phyloP scores from a whole-genome alignment of 2,888 invertebrate genomes.

The Drosophila neotestacea region DNA sequence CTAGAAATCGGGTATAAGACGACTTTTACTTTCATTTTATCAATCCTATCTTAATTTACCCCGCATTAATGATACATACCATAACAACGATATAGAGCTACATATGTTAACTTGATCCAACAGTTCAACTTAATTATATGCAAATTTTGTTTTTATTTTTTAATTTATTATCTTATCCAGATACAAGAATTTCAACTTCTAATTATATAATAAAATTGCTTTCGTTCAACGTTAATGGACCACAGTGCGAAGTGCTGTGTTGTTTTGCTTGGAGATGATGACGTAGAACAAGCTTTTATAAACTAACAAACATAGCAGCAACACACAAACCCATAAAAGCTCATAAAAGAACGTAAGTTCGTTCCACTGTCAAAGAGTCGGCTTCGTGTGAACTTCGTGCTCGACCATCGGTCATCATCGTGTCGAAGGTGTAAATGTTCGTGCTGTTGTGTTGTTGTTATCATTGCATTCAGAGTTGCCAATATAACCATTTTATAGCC shows the following conservation, averaged over 20 bases:
- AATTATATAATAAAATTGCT: not conserved
- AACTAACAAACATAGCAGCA: slow-evolving; percentile 36
- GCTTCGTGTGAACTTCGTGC: slow-evolving; percentile 39
- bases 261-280: slow-evolving; percentile 49
- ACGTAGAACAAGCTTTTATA: slow-evolving; percentile 45
- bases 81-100: not conserved
- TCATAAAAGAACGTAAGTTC: slow-evolving; percentile 36
- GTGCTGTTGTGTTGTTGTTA: slow-evolving; percentile 20
- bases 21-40: too few relatives aligned
- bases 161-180: slow-evolving; percentile 5
- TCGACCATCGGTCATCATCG: slow-evolving; percentile 41
- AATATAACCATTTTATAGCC: not conserved
- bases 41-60: too few relatives aligned
- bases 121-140: not conserved
- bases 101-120: not conserved
- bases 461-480: slow-evolving; percentile 22
- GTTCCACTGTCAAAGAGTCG: slow-evolving; percentile 41
- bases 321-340: slow-evolving; percentile 29
- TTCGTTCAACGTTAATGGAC: not conserved
- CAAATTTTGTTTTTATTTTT: not conserved
- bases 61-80: too few relatives aligned
- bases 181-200: slow-evolving; percentile 4
- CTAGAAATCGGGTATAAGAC: too few relatives aligned
- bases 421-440: slow-evolving; percentile 16
- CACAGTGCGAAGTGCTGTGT: slow-evolving; percentile 37